A percentile compares a stretch with the other conserved stretches of the same genome.
Evolutionary conservation across 2,888 invertebrate genomes (phyloP).

Genomic region (Heliconius ismenius): DNA sequence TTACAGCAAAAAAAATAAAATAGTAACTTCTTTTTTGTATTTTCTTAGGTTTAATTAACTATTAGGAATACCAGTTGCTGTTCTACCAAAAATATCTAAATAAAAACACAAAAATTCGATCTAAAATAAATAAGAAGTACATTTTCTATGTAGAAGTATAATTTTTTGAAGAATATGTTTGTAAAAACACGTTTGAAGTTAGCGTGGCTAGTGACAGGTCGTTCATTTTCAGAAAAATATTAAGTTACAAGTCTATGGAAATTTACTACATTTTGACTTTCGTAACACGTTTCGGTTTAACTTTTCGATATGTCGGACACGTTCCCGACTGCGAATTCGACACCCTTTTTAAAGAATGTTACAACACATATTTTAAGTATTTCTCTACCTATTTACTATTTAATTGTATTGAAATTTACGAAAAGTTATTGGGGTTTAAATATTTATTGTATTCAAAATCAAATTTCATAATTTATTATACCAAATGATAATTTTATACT

Average conservation of each 20-base stretch:
- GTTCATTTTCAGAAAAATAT: constrained; percentile 49
- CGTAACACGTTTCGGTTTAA: constrained; percentile 60
- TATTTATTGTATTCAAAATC: not conserved
- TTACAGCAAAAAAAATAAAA: not conserved
- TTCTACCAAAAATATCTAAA: not conserved
- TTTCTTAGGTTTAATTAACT: no score
- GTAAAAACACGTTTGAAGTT: not conserved
- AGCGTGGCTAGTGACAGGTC: constrained; percentile 24
- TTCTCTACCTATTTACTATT: not conserved
- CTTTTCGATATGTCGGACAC: constrained; percentile 63
- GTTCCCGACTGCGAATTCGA: constrained; percentile 60
- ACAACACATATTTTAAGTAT: not conserved
- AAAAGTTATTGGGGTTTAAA: not conserved
- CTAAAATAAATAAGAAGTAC: not conserved
- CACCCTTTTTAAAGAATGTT: constrained; percentile 14
- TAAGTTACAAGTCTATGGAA: constrained; percentile 65
- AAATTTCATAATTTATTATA: not conserved
- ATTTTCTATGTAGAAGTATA: not conserved
- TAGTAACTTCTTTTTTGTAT: no score
- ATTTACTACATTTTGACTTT: constrained; percentile 59
- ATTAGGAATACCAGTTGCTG: not conserved
- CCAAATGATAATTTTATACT: not conserved
- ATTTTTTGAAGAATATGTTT: not conserved
- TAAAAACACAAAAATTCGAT: not conserved
- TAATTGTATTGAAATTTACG: not conserved